phyloP scores from a whole-genome alignment of 2,888 invertebrate genomes.

The Stenchaetothrips biformis region DNA sequence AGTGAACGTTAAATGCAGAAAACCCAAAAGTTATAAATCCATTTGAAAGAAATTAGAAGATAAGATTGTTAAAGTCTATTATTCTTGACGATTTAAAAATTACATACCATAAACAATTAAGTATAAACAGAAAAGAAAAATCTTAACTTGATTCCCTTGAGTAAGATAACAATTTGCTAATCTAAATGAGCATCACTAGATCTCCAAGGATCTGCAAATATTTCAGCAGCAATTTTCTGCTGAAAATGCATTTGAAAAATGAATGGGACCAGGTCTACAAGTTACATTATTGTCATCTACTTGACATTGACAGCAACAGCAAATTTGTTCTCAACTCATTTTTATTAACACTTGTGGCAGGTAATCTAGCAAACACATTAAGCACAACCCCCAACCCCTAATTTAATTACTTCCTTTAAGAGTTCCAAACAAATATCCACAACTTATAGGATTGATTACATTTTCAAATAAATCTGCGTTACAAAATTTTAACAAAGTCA shows the following conservation, averaged over 20 bases:
- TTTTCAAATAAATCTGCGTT: no score
- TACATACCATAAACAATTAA: no score
- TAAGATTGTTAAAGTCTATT: no score
- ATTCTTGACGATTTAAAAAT: no score
- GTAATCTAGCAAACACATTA: background rate
- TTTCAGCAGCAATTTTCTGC: background rate
- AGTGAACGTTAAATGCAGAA: no score
- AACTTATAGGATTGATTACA: no score
- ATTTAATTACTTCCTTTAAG: no score
- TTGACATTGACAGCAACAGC: constrained; percentile 23
- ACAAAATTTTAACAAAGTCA: constrained; percentile 13
- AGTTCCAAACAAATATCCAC: no score
- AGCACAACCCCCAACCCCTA: background rate
- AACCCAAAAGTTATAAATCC: no score
- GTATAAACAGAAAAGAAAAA: background rate
- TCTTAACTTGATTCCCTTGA: background rate
- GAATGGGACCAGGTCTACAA: constrained; percentile 11
- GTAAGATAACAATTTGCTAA: background rate
- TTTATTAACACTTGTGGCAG: background rate
- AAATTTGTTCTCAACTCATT: constrained; percentile 16
- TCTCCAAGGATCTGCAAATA: background rate
- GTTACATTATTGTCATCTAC: constrained; percentile 16
- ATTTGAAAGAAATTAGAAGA: no score
- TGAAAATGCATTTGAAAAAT: background rate
- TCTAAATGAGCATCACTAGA: constrained; percentile 8